phyloP scores from a whole-genome alignment of 1,140 invertebrate genomes.

The Drosophila malerkotliana region DNA sequence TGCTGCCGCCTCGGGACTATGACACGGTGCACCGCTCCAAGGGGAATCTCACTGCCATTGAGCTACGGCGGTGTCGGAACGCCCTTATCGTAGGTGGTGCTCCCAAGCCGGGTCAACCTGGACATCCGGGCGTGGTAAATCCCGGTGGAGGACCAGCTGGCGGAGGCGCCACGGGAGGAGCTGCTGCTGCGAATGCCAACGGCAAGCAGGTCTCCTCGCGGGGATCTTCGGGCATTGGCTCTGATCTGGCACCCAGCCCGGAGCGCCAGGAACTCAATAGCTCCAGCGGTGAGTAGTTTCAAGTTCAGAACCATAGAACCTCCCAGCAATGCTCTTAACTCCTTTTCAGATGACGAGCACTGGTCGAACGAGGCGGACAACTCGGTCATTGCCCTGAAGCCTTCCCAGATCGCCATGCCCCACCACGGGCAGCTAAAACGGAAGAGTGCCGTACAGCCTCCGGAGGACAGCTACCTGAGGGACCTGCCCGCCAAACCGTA shows the following conservation, averaged over 20 bases:
- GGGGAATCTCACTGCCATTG: constrained; percentile 92
- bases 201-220: constrained; percentile 86
- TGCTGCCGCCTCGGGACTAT: constrained; percentile 96
- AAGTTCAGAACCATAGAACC: neutral
- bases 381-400: constrained; percentile 78
- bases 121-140: neutral
- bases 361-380: constrained; percentile 83
- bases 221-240: constrained; percentile 92
- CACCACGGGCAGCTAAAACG: constrained; percentile 67
- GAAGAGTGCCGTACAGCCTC: constrained; percentile 77
- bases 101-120: constrained; percentile 16
- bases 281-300: constrained; percentile 85
- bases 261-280: constrained; percentile 86
- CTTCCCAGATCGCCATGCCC: constrained; percentile 72
- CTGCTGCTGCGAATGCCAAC: constrained; percentile 44
- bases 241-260: constrained; percentile 93
- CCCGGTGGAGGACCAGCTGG: constrained; percentile 22
- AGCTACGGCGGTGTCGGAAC: constrained; percentile 88
- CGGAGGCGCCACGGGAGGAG: constrained; percentile 5
- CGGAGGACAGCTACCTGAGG: constrained; percentile 77
- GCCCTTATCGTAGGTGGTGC: constrained; percentile 73
- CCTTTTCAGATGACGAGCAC: constrained; percentile 70
- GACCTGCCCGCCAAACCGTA: constrained; percentile 79
- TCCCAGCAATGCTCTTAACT: neutral
- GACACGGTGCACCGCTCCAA: constrained; percentile 94